These are phyloP conservation scores for Chloroclysta siterata DNA, from an alignment of 2,888 invertebrate genomes.

Conservation along the genomic window DNA sequence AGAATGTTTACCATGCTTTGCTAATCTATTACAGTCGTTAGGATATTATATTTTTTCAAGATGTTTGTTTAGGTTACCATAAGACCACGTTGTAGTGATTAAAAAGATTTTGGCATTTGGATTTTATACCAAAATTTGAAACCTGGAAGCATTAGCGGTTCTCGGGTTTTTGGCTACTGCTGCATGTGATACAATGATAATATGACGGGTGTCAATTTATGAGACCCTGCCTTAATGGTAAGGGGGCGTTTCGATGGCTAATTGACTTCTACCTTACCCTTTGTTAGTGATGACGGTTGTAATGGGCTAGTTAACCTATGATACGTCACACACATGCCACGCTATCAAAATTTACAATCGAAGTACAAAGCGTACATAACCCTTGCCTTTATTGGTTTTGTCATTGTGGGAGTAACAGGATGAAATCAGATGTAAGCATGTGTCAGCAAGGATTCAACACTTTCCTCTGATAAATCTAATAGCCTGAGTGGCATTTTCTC, in stretches of 20 bases:
- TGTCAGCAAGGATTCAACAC: neutral
- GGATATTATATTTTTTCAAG: no score
- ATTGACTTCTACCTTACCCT: slow-evolving; percentile 73
- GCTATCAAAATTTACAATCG: slow-evolving; percentile 33
- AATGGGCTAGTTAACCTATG: slow-evolving; percentile 67
- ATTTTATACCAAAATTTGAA: no score
- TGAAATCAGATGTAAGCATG: neutral
- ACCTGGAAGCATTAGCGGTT: no score
- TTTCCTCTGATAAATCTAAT: neutral
- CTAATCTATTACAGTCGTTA: no score
- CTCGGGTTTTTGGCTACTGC: no score
- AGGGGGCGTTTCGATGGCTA: slow-evolving; percentile 75
- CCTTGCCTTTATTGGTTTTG: slow-evolving; percentile 24
- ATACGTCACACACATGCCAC: slow-evolving; percentile 53
- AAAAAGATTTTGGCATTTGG: no score
- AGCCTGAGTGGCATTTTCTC: no score
- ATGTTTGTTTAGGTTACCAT: no score
- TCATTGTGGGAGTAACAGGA: neutral
- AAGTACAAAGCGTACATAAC: slow-evolving; percentile 16
- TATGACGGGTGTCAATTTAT: neutral
- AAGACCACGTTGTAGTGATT: no score
- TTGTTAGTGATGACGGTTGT: slow-evolving; percentile 63
- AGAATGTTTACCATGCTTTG: no score
- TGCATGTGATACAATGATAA: no score
- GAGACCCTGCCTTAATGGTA: slow-evolving; percentile 59